A percentile compares a stretch with the other conserved stretches of the same genome.
These are phyloP conservation scores for Nothobranchius furzeri DNA, from an alignment of 2,113 vertebrate genomes.

Conservation along the genomic window DNA sequence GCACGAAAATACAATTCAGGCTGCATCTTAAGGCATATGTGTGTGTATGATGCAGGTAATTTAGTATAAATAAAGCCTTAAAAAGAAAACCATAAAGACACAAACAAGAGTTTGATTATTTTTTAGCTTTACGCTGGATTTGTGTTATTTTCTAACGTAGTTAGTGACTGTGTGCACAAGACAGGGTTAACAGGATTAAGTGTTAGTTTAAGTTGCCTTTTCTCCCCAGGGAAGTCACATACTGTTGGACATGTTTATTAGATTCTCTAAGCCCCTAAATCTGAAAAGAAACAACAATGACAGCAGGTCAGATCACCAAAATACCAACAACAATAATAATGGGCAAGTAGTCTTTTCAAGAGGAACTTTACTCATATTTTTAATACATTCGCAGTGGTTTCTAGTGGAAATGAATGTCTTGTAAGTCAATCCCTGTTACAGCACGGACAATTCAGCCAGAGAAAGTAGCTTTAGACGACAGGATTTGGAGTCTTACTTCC, in stretches of 20 bases:
- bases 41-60: background rate
- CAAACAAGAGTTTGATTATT: too few species aligned
- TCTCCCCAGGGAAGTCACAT: slow-evolving; percentile 59
- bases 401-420: too few species aligned
- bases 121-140: background rate
- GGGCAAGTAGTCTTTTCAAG: background rate
- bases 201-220: slow-evolving; percentile 46
- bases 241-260: slow-evolving; percentile 65
- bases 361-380: too few species aligned
- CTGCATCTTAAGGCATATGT: background rate
- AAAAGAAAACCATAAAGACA: too few species aligned
- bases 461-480: too few species aligned
- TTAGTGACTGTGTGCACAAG: slow-evolving; percentile 32
- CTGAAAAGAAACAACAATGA: slow-evolving; percentile 69
- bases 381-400: too few species aligned
- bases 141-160: slow-evolving; percentile 36
- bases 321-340: slow-evolving; percentile 31
- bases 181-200: slow-evolving; percentile 13
- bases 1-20: background rate
- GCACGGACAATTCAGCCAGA: too few species aligned
- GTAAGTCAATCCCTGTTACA: too few species aligned
- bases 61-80: slow-evolving; percentile 1
- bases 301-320: slow-evolving; percentile 50
- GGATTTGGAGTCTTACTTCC: too few species aligned
- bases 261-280: slow-evolving; percentile 76